phyloP scores from a whole-genome alignment of 2,113 vertebrate genomes.

The Miniopterus natalensis region DNA sequence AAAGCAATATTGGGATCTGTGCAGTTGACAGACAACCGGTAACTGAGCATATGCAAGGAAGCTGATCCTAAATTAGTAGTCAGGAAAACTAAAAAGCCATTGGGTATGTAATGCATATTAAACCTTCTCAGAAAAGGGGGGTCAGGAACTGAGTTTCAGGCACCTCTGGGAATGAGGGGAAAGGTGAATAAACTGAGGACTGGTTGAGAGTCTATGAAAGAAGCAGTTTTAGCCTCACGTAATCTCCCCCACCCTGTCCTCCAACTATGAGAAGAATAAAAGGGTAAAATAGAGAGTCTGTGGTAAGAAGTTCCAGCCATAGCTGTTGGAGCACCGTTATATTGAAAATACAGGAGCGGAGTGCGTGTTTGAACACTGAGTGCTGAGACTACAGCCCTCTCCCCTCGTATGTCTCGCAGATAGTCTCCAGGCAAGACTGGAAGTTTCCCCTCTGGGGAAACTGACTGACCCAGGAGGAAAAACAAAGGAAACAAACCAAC shows the following conservation, averaged over 20 bases:
- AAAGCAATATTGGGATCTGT: neutral
- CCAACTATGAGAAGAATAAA: neutral
- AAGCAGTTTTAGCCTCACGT: neutral
- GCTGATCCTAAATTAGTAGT: neutral
- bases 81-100: neutral
- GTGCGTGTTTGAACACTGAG: neutral
- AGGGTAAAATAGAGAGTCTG: neutral
- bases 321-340: neutral
- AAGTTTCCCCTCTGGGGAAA: neutral
- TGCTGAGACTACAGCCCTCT: neutral
- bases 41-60: neutral
- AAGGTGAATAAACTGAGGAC: neutral
- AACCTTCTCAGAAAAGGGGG: neutral
- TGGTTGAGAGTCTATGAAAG: neutral
- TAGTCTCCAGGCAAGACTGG: neutral
- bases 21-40: neutral
- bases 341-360: neutral
- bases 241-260: neutral
- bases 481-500: neutral
- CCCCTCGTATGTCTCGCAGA: neutral
- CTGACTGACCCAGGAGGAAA: neutral
- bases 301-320: neutral
- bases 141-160: rapidly evolving
- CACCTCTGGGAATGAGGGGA: neutral
- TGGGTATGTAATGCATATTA: neutral